These are phyloP conservation scores for Orchestes rusci DNA, from an alignment of 2,888 invertebrate species.

Conservation along the genomic window DNA sequence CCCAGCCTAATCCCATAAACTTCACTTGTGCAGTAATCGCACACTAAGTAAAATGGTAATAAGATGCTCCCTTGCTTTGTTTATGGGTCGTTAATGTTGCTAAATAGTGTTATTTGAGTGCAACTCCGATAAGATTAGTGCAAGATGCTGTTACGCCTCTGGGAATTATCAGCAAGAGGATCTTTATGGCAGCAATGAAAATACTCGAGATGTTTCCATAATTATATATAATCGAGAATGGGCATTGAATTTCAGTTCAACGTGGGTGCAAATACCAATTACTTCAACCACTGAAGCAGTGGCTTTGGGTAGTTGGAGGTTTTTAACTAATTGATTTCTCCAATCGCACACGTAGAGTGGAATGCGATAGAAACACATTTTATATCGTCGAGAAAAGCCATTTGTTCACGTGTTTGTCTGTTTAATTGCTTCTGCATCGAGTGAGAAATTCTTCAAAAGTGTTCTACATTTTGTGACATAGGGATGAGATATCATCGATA, in stretches of 20 bases:
- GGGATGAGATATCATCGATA: too few relatives aligned
- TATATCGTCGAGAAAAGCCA: conserved; percentile 35
- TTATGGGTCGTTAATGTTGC: conserved; percentile 15
- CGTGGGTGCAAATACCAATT: too few relatives aligned
- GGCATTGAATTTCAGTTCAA: too few relatives aligned
- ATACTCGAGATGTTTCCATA: too few relatives aligned
- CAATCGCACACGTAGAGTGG: conserved; percentile 24
- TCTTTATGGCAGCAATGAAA: too few relatives aligned
- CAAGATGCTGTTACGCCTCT: neutral
- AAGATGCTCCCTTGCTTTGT: conserved; percentile 15
- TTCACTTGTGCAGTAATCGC: conserved; percentile 10
- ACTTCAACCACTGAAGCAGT: too few relatives aligned
- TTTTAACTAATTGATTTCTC: conserved; percentile 31
- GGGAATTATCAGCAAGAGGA: too few relatives aligned
- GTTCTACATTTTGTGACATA: too few relatives aligned
- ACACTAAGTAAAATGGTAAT: conserved; percentile 18
- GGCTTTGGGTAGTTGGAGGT: too few relatives aligned
- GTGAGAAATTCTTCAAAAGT: conserved; percentile 19
- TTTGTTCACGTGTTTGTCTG: conserved; percentile 35
- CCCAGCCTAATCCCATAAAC: conserved; percentile 17
- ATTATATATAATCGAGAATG: too few relatives aligned
- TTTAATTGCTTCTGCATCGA: conserved; percentile 32
- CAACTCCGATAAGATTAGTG: conserved; percentile 7
- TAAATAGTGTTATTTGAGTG: conserved; percentile 9
- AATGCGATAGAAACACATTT: conserved; percentile 33